Evolutionary conservation across 2,888 invertebrate species (phyloP), one percentile per base, ranked within the genome.

Genomic region (Ischnura elegans): DNA sequence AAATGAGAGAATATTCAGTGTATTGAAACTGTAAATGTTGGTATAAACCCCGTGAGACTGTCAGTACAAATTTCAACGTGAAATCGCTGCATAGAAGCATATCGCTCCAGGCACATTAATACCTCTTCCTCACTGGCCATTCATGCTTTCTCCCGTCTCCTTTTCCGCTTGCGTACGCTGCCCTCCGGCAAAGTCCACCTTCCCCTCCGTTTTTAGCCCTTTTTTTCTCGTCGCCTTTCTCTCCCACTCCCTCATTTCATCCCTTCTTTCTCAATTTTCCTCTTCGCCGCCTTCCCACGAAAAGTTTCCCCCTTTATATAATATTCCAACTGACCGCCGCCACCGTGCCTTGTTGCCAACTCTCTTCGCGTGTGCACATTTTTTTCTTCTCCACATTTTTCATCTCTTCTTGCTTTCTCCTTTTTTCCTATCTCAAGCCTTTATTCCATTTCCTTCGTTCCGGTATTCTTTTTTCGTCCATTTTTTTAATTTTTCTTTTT

Each of bases 251-350:
- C 66, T 29, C 13, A 10, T 76, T 10, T 36, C 76, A 29, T 13
- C 5, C 76, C 76, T 25, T 36, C 76, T 8, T 76, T 36, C 76
- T n/a, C 76, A 76, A 36, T 76, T 76, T 76, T 76, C 76, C 76
- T 36, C 76, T 29, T 36, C 76, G 36, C 76, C 76, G 76, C 76
- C 36, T 76, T 36, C 29, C 36, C n/a, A n/a, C n/a, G n/a, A 36
- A 76, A 76, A 76, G 76, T 76, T 76, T 76, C 16, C 76, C 76
- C 16, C 76, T 76, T 76, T 76, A 76, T 76, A n/a, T n/a, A n/a
- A n/a, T n/a, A 76, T 76, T 76, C 36, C 76, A 76, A 13, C 76
- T 76, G 76, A 36, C 76, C 76, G 76, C 76, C 36, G 61, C 61
- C 61, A 4, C 76, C 76, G 25, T 61, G 61, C 61, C 61, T 61